Percentiles rank a stretch among this genome's conserved stretches.
phyloP scores from a whole-genome alignment of 1,140 invertebrate genomes.

The Drosophila pseudoananassae region DNA sequence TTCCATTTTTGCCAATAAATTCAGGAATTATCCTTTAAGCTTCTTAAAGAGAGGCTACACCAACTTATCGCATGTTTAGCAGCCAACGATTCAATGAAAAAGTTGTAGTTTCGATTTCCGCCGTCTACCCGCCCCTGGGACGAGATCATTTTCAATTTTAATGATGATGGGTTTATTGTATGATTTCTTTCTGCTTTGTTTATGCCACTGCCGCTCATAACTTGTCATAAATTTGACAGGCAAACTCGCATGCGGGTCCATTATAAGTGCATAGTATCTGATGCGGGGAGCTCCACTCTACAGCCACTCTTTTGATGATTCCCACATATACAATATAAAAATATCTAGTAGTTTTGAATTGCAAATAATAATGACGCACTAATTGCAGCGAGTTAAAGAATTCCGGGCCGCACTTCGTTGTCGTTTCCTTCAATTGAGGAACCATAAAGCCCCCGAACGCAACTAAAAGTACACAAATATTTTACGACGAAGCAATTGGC shows the following conservation, averaged over 20 bases:
- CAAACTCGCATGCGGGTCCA: conserved; percentile 63
- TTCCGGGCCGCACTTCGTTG: conserved; percentile 26
- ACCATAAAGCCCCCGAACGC: conserved; percentile 52
- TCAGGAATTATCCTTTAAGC: conserved; percentile 51
- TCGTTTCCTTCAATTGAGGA: conserved; percentile 59
- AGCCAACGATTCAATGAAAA: conserved; percentile 27
- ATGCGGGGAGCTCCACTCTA: conserved; percentile 26
- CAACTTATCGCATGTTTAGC: conserved; percentile 69
- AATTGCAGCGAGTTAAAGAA: conserved; percentile 68
- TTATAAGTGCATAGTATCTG: conserved; percentile 34
- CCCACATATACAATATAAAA: conserved; percentile 48
- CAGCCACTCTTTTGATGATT: conserved; percentile 26
- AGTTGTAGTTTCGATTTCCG: conserved; percentile 38
- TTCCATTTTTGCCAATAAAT: conserved; percentile 38
- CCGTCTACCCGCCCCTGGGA: neutral
- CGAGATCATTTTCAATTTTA: conserved; percentile 47
- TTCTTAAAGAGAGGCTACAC: conserved; percentile 54
- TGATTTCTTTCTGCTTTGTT: conserved; percentile 63
- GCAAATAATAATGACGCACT: conserved; percentile 79
- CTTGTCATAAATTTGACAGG: conserved; percentile 81
- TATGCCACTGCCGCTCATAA: conserved; percentile 76
- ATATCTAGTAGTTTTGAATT: conserved; percentile 61
- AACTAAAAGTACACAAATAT: conserved; percentile 35
- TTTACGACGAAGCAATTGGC: conserved; percentile 78
- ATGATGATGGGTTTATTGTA: conserved; percentile 59